Base-by-base conservation (phyloP, 2,888 invertebrate species). In the Acleris emargana region DNA sequence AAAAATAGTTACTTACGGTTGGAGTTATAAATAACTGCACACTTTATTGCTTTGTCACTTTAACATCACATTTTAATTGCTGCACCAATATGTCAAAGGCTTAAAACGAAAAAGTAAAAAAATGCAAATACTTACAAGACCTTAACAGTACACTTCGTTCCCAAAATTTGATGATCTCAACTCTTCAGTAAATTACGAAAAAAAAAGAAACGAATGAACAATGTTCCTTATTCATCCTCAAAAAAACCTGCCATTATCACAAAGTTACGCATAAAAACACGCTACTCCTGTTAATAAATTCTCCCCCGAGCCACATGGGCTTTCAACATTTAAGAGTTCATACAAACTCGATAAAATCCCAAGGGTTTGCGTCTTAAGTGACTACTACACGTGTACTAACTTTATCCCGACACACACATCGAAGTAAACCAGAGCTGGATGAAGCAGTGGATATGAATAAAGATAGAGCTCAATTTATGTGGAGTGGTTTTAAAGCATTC, bases 341-440 rank as follows among this genome's bases (percentile, higher is more conserved):
- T 76, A 74, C 75, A 74, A 82, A 80, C 74, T 78, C 78, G 81
- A 83, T 83, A 82, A 78, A 79, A 76, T 76, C 73, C 74, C 73
- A 75, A 72, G 73, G 73, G 74, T 73, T 74, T 68, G 73, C 73
- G 75, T 72, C 73, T 76, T 77, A 77, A 80, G 79, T 81, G 79
- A 77, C 73, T 76, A 74, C 76, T 78, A 77, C 81, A 77, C 74
- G 77, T 75, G 76, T 66, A 28, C 61, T 82, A 82, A 82, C 79
- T 79, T 78, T 69, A 78, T 83, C 84, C 78, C 73, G 52, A 59
- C 64, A 49, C 73, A 70, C 72, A 73, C 74, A 73, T 72, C 72
- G 68, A 73, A 75, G 73, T 71, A 69, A 70, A 73, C 72, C 73
- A 76, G 43, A 2, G 6, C 74, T 73, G 68, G 69, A 73, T 74